phyloP scores from a whole-genome alignment of 2,797 vertebrate species.

The Myotis pilosus region DNA sequence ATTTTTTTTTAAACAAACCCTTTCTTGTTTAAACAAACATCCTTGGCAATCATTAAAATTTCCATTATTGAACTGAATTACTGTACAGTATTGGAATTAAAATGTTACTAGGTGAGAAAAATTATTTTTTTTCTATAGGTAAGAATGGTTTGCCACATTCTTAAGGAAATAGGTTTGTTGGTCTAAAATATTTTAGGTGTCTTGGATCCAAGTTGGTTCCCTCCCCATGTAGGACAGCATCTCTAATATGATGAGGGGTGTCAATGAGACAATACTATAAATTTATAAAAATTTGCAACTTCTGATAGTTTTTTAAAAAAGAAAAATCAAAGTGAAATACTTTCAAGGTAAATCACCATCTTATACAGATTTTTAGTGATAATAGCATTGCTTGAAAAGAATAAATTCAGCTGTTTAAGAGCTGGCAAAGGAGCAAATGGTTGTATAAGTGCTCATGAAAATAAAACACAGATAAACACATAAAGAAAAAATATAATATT shows the following conservation, averaged over 20 bases:
- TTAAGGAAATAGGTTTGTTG: conserved; percentile 12
- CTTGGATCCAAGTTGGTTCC: background rate
- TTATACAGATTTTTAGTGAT: background rate
- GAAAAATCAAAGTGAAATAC: conserved; percentile 31
- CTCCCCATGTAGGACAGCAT: background rate
- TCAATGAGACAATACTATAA: background rate
- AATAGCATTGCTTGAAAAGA: conserved; percentile 19
- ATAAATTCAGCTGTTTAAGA: background rate
- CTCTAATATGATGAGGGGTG: background rate
- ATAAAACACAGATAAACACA: background rate
- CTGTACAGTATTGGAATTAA: background rate
- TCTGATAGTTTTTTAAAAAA: background rate
- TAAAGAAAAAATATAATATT: conserved; percentile 4
- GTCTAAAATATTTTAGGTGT: conserved; percentile 31
- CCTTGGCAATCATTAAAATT: background rate
- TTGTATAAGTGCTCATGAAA: conserved; percentile 9
- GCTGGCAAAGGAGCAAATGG: background rate
- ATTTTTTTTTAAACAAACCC: conserved; percentile 36
- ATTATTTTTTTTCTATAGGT: background rate
- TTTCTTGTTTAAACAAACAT: conserved; percentile 31
- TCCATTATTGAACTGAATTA: background rate
- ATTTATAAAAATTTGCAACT: background rate
- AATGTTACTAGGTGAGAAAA: background rate
- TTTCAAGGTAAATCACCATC: background rate
- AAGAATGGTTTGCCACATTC: background rate